These are phyloP conservation scores for Drosophila limbata DNA, from an alignment of 2,888 invertebrate species.

Conservation along the genomic window DNA sequence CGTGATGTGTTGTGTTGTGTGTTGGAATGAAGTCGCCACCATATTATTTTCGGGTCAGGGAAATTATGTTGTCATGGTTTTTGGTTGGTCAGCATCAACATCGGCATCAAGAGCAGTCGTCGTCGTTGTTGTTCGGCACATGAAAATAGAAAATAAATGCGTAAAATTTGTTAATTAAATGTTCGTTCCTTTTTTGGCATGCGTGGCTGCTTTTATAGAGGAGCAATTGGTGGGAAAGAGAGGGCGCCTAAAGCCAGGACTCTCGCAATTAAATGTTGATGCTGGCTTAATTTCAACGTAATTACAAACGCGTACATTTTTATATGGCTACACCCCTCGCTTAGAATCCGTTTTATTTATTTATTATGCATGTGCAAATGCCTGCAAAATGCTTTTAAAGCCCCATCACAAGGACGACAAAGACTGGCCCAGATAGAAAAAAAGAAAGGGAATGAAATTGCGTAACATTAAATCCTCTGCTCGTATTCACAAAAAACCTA, in stretches of 20 bases:
- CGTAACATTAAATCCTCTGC: slow-evolving; percentile 16
- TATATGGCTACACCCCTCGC: slow-evolving; percentile 42
- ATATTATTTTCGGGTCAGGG: slow-evolving; percentile 55
- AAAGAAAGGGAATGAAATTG: not conserved
- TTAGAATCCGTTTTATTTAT: slow-evolving; percentile 53
- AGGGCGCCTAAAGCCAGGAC: slow-evolving; percentile 32
- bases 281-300: slow-evolving; percentile 75
- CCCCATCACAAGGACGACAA: slow-evolving; percentile 34
- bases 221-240: not conserved
- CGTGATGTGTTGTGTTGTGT: not conserved
- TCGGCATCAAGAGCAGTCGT: slow-evolving; percentile 2
- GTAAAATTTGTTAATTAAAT: slow-evolving; percentile 81
- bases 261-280: slow-evolving; percentile 79
- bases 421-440: slow-evolving; percentile 2
- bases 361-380: slow-evolving; percentile 76
- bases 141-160: slow-evolving; percentile 80
- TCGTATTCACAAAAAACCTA: not conserved
- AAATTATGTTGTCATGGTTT: slow-evolving; percentile 74
- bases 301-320: slow-evolving; percentile 76
- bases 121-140: slow-evolving; percentile 30
- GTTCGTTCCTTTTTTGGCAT: slow-evolving; percentile 56
- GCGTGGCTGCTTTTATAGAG: slow-evolving; percentile 41
- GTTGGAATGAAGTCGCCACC: slow-evolving; percentile 33
- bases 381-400: slow-evolving; percentile 57
- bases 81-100: slow-evolving; percentile 62